A percentile compares a stretch with the other conserved stretches of the same genome.
Evolutionary conservation across 2,113 vertebrate species (phyloP).

Genomic region (Hylia prasina): DNA sequence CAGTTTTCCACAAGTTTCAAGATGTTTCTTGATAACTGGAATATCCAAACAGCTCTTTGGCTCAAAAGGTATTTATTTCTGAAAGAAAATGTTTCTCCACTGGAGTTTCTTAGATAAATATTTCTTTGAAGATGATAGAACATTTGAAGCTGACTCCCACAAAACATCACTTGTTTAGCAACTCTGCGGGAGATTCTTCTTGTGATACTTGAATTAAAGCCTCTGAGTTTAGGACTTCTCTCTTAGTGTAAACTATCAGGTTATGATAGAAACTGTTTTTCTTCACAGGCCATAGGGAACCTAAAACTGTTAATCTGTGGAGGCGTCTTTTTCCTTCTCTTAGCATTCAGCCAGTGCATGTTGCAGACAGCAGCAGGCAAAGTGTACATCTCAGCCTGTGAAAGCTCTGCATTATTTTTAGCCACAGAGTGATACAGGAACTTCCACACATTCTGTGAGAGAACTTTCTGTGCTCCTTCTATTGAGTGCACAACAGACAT

Average conservation of each 20-base stretch:
- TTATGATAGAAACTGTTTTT: neutral
- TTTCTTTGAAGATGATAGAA: neutral
- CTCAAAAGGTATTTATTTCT: slow-evolving; percentile 87
- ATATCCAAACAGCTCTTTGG: slow-evolving; percentile 98
- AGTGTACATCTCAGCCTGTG: neutral
- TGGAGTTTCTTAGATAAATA: neutral
- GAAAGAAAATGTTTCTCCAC: neutral
- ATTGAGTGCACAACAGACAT: neutral
- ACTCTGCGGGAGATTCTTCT: neutral
- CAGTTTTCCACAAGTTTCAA: slow-evolving; percentile 98
- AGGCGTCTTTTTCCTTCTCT: neutral
- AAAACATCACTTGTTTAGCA: neutral
- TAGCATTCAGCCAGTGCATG: neutral
- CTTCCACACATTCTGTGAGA: neutral
- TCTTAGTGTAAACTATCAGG: neutral
- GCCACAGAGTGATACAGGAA: neutral
- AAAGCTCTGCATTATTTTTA: neutral
- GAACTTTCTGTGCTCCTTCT: neutral
- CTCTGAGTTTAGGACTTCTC: neutral
- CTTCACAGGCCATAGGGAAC: neutral
- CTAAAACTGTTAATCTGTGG: neutral
- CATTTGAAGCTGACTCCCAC: neutral
- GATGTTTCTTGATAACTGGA: slow-evolving; percentile 98
- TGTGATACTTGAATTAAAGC: neutral
- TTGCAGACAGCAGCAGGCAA: neutral